Evolutionary conservation across 2,888 invertebrate genomes (phyloP).

Genomic region (Leuctra nigra): DNA sequence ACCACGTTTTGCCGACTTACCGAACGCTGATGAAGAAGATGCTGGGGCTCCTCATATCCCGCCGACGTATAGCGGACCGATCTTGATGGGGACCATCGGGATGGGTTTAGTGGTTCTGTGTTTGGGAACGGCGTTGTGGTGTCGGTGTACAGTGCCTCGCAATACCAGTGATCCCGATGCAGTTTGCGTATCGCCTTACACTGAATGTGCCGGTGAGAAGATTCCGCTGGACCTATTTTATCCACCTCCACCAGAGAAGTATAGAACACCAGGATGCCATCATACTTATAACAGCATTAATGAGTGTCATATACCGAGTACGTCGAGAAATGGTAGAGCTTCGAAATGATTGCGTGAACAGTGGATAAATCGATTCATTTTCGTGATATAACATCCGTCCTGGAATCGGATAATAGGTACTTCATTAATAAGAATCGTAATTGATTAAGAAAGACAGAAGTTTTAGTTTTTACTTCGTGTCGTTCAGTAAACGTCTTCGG

Average conservation of each 20-base stretch:
- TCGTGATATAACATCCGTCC: too few relatives aligned
- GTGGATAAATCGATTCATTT: too few relatives aligned
- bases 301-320: not conserved
- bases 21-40: slow-evolving; percentile 19
- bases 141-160: slow-evolving; percentile 18
- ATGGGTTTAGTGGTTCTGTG: slow-evolving; percentile 18
- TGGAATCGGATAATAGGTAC: too few relatives aligned
- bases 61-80: slow-evolving; percentile 21
- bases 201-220: slow-evolving; percentile 11
- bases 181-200: too few relatives aligned
- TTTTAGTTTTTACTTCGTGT: too few relatives aligned
- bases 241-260: slow-evolving; percentile 21
- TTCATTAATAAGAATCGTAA: too few relatives aligned
- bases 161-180: not conserved
- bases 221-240: slow-evolving; percentile 19
- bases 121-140: slow-evolving; percentile 16
- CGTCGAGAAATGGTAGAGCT: too few relatives aligned
- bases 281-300: slow-evolving; percentile 4
- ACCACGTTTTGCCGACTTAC: slow-evolving; percentile 20
- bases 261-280: slow-evolving; percentile 19
- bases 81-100: slow-evolving; percentile 20
- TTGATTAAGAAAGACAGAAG: too few relatives aligned
- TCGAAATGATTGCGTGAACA: too few relatives aligned
- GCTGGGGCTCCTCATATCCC: slow-evolving; percentile 18
- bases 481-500: too few relatives aligned